These are phyloP conservation scores for Hyperoplus immaculatus DNA, from an alignment of 2,797 vertebrate genomes.

Conservation along the genomic window DNA sequence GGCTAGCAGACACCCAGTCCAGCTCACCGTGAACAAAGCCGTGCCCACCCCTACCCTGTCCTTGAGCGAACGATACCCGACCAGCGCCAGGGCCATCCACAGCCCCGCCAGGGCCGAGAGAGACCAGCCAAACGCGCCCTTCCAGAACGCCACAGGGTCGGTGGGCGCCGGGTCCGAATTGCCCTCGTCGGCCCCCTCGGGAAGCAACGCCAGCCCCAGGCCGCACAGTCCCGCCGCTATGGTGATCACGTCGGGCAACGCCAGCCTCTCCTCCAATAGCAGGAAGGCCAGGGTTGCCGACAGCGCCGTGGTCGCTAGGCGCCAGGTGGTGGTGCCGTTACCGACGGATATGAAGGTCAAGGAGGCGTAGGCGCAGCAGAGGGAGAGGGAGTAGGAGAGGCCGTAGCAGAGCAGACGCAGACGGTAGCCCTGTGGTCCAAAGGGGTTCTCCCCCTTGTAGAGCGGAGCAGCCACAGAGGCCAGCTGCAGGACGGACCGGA, in stretches of 20 bases:
- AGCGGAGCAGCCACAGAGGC: slow-evolving; percentile 90
- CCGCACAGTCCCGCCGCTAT: slow-evolving; percentile 91
- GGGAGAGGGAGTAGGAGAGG: slow-evolving; percentile 94
- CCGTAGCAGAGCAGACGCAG: slow-evolving; percentile 93
- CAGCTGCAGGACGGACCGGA: slow-evolving; percentile 93
- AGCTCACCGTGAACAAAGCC: slow-evolving; percentile 96
- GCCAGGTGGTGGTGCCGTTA: slow-evolving; percentile 94
- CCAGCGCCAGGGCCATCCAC: slow-evolving; percentile 96
- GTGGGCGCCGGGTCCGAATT: slow-evolving; percentile 78
- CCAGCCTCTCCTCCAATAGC: slow-evolving; percentile 93
- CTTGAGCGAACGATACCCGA: slow-evolving; percentile 95
- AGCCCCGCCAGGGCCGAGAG: slow-evolving; percentile 94
- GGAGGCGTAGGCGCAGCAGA: slow-evolving; percentile 96
- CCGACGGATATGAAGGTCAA: slow-evolving; percentile 93
- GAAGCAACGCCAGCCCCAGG: slow-evolving; percentile 93
- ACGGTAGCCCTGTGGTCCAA: slow-evolving; percentile 93
- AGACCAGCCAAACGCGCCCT: slow-evolving; percentile 95
- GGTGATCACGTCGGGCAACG: slow-evolving; percentile 88
- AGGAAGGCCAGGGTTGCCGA: slow-evolving; percentile 94
- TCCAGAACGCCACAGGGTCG: slow-evolving; percentile 91
- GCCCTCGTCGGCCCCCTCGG: slow-evolving; percentile 70
- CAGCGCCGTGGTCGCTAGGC: slow-evolving; percentile 94
- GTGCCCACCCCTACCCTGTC: slow-evolving; percentile 95
- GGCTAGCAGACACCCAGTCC: slow-evolving; percentile 94
- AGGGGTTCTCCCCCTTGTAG: slow-evolving; percentile 92